Base-by-base conservation (phyloP, 1,140 invertebrate genomes). In the Trichonephila clavipes region DNA sequence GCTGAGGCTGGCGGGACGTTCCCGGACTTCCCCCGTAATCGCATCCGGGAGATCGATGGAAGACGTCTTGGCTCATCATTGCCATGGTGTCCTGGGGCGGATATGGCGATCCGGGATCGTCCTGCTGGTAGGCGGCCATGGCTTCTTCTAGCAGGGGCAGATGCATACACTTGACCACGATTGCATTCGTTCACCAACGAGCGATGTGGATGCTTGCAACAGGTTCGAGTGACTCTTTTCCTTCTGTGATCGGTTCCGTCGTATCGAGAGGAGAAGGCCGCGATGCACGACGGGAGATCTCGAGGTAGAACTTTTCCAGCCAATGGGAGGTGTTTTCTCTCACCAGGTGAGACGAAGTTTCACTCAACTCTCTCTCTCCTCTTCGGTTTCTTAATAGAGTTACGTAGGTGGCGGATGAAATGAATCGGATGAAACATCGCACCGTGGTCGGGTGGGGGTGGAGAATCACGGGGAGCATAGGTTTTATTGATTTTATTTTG, bases 101-200 rank as follows among this genome's bases (percentile, higher is more conserved):
- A 28, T 51, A 85, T 12, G 90, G 81, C n/a, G 90, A 85, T 44
- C 90, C 82, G 12, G 90, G 90, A 62, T 86, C 83, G 18, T 89
- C 88, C 66, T 77, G 83, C 91, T 92, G 90, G 40, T 85, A 83
- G 69, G 90, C 90, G 24, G 77, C 77, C 77, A 83, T 83, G 28
- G 59, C 24, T 61, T 92, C 82, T 61, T 87, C 62, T 92, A 92
- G 64, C 59, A 28, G n/a, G 66, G 85, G 51, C 59, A 58, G 40
- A 58, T 89, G 91, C 91, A 87, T 92, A 21, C 82, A 77, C 21
- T 51, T 40, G 83, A 85, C 83, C 51, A 85, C 58, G 51, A 51
- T 85, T 85, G 58, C 83, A 85, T 85, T 58, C 83, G 58, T 85
- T 16, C 21, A 28, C n/a, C 86, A 40, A 28, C 72, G 69, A 85